phyloP scores from a whole-genome alignment of 2,797 vertebrate genomes.

The Champsocephalus esox region DNA sequence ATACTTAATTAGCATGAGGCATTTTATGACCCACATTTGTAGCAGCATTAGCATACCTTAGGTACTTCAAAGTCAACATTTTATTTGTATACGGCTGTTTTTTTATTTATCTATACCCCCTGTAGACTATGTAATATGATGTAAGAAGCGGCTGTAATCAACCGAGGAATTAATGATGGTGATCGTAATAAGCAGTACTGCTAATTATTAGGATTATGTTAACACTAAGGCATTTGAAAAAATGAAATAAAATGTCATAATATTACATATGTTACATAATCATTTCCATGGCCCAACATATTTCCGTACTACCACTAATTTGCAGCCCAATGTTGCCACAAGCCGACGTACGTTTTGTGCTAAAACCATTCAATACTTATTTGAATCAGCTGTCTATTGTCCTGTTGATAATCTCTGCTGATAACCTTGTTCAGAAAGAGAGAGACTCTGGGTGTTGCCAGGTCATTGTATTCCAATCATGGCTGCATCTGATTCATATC shows the following conservation, averaged over 20 bases:
- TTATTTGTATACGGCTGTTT: background rate
- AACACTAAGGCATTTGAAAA: slow-evolving; percentile 10
- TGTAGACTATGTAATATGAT: slow-evolving; percentile 13
- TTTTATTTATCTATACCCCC: slow-evolving; percentile 17
- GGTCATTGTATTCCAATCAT: slow-evolving; percentile 73
- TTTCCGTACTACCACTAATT: background rate
- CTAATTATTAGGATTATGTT: slow-evolving; percentile 1
- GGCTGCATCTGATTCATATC: slow-evolving; percentile 71
- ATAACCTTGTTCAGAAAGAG: slow-evolving; percentile 70
- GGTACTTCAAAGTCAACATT: slow-evolving; percentile 53
- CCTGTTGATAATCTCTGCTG: slow-evolving; percentile 65
- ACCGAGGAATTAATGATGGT: slow-evolving; percentile 4
- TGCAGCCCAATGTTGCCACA: background rate
- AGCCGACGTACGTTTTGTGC: slow-evolving; percentile 1
- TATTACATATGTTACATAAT: background rate
- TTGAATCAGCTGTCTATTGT: slow-evolving; percentile 48
- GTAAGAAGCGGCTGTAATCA: slow-evolving; percentile 1
- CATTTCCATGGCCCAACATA: background rate
- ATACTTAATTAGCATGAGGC: slow-evolving; percentile 53
- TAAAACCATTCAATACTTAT: slow-evolving; percentile 24
- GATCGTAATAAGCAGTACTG: background rate
- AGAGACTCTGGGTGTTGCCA: slow-evolving; percentile 25
- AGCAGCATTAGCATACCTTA: slow-evolving; percentile 35
- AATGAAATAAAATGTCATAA: background rate
- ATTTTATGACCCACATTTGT: slow-evolving; percentile 62